These are phyloP conservation scores for Epinotia bilunana DNA, from an alignment of 2,888 invertebrate species.

Conservation along the genomic window DNA sequence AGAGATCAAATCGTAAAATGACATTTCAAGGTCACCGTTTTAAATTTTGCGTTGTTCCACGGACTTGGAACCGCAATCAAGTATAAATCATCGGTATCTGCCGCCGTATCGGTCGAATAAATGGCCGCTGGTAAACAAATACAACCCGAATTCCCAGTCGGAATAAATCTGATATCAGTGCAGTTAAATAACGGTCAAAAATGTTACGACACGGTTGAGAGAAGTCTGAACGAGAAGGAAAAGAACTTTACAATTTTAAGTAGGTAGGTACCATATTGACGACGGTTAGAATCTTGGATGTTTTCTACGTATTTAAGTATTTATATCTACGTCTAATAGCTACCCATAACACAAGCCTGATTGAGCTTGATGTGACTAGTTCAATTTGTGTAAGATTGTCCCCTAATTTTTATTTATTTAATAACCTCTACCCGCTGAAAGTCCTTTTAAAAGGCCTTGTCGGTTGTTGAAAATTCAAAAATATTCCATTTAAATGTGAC, in stretches of 20 bases:
- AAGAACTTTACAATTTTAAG: not conserved
- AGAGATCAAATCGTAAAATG: not conserved
- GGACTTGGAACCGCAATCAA: not conserved
- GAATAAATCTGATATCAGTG: not conserved
- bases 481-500: no score
- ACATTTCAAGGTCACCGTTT: not conserved
- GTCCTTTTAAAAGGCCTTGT: no score
- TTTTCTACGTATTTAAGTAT: no score
- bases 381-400: no score
- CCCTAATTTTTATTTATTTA: no score
- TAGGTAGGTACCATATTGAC: not conserved
- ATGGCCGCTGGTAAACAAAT: constrained; percentile 4
- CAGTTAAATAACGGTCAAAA: not conserved
- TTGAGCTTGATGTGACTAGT: no score
- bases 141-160: not conserved
- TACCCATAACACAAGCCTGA: no score
- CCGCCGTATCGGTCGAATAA: not conserved
- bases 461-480: no score
- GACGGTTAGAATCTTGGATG: no score
- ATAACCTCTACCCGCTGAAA: no score
- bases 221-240: not conserved
- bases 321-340: no score
- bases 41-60: not conserved
- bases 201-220: not conserved
- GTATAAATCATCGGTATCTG: constrained; percentile 23